Evolutionary conservation across 2,888 invertebrate genomes (phyloP), one percentile per base, ranked within the genome.

Genomic region (Leptodirus hochenwartii): DNA sequence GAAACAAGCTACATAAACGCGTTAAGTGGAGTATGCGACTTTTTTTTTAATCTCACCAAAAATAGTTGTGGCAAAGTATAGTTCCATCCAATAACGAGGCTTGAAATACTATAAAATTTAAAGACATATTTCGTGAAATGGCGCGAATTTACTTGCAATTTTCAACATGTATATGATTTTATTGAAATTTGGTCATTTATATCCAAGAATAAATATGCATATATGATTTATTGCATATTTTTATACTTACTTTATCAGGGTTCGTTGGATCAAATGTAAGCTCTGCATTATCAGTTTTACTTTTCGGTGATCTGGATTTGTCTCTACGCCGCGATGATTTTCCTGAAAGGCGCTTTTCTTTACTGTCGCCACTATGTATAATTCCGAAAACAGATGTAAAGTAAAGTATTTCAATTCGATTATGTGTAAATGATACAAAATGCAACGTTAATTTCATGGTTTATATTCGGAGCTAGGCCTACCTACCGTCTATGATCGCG

Each of bases 191-290:
- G n/a, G n/a, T n/a, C n/a, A n/a, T n/a, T n/a, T n/a, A n/a, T n/a
- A n/a, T n/a, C n/a, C n/a, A n/a, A n/a, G n/a, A n/a, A n/a, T n/a
- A n/a, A 5, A 25, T 1, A 4, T 4, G 14, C n/a, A 5, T 11
- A 25, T 17, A 14, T 26, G 12, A 26, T 4, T 5, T 12, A 26
- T 26, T 11, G 12, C 8, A 9, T n/a, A 6, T 10, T 10, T 14
- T 14, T 26, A 27, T 22, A 31, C 12, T 27, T 47, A 75, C 76
- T 62, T 80, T 80, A 47, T 80, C 80, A 37, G 73, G 62, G 49
- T 72, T 69, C 4, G 74, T 70, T 14, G 72, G 71, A 45, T 79
- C 75, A 54, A 78, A 80, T 15, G 74, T 69, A 36, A 67, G 53
- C 27, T 65, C 64, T 15, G 48, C 39, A 26, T 40, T n/a, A n/a